A percentile compares a stretch with the other conserved stretches of the same genome.
Evolutionary conservation across 2,888 invertebrate genomes (phyloP).

Genomic region (Ommatoiulus sabulosus): DNA sequence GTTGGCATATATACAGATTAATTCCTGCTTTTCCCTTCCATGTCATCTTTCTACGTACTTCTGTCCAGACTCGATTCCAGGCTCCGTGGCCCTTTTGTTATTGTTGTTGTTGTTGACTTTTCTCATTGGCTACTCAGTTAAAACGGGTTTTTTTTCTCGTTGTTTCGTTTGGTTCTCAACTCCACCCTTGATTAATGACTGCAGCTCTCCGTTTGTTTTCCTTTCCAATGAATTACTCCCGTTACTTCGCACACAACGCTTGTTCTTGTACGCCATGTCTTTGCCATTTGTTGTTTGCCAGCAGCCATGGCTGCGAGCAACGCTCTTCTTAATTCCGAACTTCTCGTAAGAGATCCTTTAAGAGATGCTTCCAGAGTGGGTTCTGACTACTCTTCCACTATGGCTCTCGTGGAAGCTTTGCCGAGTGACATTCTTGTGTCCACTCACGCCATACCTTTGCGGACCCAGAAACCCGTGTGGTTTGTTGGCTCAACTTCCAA

Average conservation of each 20-base stretch:
- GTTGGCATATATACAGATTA: not conserved
- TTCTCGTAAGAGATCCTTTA: conserved; percentile 21
- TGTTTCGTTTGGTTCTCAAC: not conserved
- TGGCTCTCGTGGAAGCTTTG: not conserved
- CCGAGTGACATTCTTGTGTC: not conserved
- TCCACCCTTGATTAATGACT: conserved; percentile 36
- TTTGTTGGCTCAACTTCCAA: not conserved
- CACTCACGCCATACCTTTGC: not conserved
- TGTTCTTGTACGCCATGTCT: not conserved
- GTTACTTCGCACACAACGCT: not conserved
- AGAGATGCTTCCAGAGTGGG: not conserved
- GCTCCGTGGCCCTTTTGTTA: not conserved
- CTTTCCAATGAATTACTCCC: conserved; percentile 31
- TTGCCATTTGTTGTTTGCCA: not conserved
- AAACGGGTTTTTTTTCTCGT: not conserved
- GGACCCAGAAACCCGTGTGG: not conserved
- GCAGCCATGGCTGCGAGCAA: not conserved
- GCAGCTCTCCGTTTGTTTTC: conserved; percentile 22
- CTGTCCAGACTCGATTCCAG: not conserved
- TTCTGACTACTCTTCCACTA: not conserved
- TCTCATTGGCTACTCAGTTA: not conserved
- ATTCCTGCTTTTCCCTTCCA: not conserved
- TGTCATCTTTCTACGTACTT: not conserved
- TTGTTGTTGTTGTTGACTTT: conserved; percentile 39
- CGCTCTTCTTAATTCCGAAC: not conserved